These are phyloP conservation scores for Loris lydekkerianus DNA, from an alignment of 2,797 vertebrate species.

Conservation along the genomic window DNA sequence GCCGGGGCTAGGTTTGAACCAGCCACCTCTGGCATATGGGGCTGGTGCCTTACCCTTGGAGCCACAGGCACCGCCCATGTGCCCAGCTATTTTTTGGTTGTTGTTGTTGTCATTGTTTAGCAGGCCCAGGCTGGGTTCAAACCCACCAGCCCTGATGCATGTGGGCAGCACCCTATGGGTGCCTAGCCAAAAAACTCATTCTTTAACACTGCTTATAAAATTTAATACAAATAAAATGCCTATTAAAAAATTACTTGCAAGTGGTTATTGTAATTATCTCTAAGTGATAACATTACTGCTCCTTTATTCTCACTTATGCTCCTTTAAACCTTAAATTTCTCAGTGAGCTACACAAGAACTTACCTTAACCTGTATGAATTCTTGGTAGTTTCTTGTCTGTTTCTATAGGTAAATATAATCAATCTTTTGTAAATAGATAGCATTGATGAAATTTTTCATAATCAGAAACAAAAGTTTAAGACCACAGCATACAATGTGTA, in stretches of 20 bases:
- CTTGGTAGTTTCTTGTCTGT: constrained; percentile 61
- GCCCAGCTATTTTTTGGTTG: too few species aligned
- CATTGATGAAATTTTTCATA: constrained; percentile 46
- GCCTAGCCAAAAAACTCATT: not conserved
- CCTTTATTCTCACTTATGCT: not conserved
- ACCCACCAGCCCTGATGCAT: too few species aligned
- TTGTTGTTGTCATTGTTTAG: too few species aligned
- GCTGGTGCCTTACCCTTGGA: too few species aligned
- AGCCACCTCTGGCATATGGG: too few species aligned
- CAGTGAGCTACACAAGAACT: constrained; percentile 31
- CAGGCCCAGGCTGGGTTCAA: too few species aligned
- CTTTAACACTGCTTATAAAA: constrained; percentile 59
- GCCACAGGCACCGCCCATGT: too few species aligned
- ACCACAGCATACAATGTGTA: not conserved
- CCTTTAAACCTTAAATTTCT: constrained; percentile 51
- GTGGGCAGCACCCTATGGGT: too few species aligned
- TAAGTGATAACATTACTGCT: constrained; percentile 34
- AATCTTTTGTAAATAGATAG: constrained; percentile 62
- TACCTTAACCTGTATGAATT: constrained; percentile 51
- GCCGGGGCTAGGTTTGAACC: too few species aligned
- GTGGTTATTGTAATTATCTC: constrained; percentile 3
- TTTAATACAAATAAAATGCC: constrained; percentile 31
- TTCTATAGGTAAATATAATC: constrained; percentile 9
- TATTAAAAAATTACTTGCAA: constrained; percentile 39
- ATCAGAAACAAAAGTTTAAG: constrained; percentile 49